These are phyloP conservation scores for Hipparchia sbordonii DNA, from an alignment of 2,888 invertebrate species.

Conservation along the genomic window DNA sequence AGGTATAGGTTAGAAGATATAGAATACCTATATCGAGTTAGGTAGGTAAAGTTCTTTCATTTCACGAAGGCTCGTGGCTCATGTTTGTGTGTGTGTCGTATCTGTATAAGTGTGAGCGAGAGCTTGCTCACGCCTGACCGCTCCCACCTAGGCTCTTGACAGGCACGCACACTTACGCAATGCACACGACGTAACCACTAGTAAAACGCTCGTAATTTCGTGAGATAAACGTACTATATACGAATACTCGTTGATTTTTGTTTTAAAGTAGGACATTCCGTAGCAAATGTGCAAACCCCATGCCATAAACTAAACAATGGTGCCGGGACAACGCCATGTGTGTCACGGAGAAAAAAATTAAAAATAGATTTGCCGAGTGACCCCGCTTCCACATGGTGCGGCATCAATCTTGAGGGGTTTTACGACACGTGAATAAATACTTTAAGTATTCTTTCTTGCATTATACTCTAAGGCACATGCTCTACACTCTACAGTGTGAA, in stretches of 20 bases:
- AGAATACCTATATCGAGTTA: no score
- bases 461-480: constrained; percentile 15
- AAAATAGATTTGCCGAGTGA: constrained; percentile 54
- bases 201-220: no score
- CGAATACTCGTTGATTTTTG: constrained; percentile 2
- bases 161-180: no score
- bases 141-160: no score
- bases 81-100: no score
- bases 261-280: constrained; percentile 31
- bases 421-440: constrained; percentile 61
- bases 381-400: constrained; percentile 54
- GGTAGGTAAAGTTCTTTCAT: no score
- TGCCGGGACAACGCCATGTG: constrained; percentile 51
- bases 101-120: no score
- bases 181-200: no score
- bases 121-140: no score
- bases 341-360: constrained; percentile 52
- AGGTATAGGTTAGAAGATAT: no score
- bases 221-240: no score
- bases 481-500: constrained; percentile 18
- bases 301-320: constrained; percentile 44
- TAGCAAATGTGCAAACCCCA: constrained; percentile 44
- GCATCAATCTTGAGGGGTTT: constrained; percentile 44
- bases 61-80: neutral
- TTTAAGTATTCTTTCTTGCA: constrained; percentile 34